Base-by-base conservation (phyloP, 2,888 invertebrate species). In the Plemyria rubiginata region DNA sequence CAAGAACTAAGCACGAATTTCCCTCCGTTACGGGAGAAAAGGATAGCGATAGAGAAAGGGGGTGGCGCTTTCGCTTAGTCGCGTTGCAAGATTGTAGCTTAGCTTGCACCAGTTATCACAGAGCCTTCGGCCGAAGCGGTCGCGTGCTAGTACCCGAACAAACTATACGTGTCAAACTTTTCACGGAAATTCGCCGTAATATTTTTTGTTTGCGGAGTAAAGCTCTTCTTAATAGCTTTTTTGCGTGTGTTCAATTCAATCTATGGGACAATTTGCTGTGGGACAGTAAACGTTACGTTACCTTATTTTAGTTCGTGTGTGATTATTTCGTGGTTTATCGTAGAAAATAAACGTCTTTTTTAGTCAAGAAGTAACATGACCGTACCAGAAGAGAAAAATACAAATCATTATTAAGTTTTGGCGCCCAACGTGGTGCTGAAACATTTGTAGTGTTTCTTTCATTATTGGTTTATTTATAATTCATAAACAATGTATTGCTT, bases 231-330 rank as follows among this genome's bases (percentile, higher is more conserved):
- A 90, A 90, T 88, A 84, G 85, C 88, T 86, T 79, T 80, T 81
- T 90, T 82, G 90, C 89, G 89, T 90, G 90, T 82, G 82, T 79
- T 81, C 74, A 83, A 85, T 84, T 85, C 83, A 87, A 82, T 85
- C 79, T 79, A 68, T 73, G 76, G 69, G 74, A 77, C 73, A 76
- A 76, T 79, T 80, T 76, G 76, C 75, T 77, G 80, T 84, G 83
- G 81, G 54, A 58, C 45, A 51, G 45, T 58, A 54, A 54, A 55
- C 48, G 55, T 57, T 49, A 43, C 46, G 36, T 40, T 59, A 57
- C 28, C 43, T 54, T 16, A 57, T 48, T n/a, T 49, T 50, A 38
- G 43, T 54, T 60, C 52, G 54, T 60, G 43, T 56, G 60, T 60
- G 59, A 48, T 52, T 49, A 50, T 50, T 43, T 48, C 32, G 46